Percentiles rank a stretch among this genome's conserved stretches.
phyloP scores from a whole-genome alignment of 1,140 invertebrate species.

The Lepeophtheirus salmonis region DNA sequence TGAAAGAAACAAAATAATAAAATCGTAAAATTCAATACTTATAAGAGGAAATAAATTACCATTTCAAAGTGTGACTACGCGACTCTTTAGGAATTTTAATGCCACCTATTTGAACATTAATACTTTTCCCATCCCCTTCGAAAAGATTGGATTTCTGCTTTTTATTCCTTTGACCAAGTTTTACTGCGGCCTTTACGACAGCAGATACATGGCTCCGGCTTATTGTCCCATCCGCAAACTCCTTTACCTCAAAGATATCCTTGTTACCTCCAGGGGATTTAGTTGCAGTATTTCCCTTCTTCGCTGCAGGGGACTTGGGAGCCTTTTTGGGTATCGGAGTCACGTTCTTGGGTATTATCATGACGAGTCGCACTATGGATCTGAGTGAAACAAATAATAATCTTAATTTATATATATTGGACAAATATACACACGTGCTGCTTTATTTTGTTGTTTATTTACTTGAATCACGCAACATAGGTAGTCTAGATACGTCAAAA shows the following conservation, averaged over 20 bases:
- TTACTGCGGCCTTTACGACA: neutral
- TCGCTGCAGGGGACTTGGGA: neutral
- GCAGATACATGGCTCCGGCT: neutral
- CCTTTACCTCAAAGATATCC: too few species aligned
- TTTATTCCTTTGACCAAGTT: neutral
- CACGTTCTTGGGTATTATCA: neutral
- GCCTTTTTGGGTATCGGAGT: neutral
- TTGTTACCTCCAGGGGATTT: neutral
- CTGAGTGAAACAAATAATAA: too few species aligned
- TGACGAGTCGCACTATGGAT: neutral
- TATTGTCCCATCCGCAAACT: too few species aligned
- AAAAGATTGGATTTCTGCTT: neutral
- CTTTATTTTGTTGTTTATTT: too few species aligned
- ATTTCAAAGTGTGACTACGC: neutral
- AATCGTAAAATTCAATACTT: neutral
- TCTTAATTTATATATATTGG: too few species aligned
- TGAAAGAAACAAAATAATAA: neutral
- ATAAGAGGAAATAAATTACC: neutral
- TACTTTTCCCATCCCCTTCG: slow-evolving; percentile 1
- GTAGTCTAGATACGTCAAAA: too few species aligned
- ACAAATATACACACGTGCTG: neutral
- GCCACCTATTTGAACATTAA: slow-evolving; percentile 9
- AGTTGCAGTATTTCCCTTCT: neutral
- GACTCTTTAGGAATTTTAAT: slow-evolving; percentile 12
- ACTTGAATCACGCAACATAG: neutral